Percentiles rank a stretch among this genome's conserved stretches.
These are phyloP conservation scores for Lagorchestes hirsutus DNA, from an alignment of 2,797 vertebrate genomes.

Conservation along the genomic window DNA sequence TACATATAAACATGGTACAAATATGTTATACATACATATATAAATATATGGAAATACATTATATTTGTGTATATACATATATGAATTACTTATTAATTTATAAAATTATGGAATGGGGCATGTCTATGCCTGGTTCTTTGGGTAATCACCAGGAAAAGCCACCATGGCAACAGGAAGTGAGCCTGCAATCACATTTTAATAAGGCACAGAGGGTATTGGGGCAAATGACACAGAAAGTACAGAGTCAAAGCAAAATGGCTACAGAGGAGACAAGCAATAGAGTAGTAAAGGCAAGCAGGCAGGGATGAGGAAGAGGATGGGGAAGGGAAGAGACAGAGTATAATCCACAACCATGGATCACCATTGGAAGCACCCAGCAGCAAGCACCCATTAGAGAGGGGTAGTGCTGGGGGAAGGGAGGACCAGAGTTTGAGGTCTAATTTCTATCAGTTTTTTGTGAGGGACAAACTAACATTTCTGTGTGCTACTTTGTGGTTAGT, in stretches of 20 bases:
- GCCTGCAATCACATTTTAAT: not conserved
- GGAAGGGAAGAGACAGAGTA: too few species aligned
- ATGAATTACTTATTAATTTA: not conserved
- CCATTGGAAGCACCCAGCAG: too few species aligned
- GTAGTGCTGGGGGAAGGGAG: not conserved
- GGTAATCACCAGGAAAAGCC: not conserved
- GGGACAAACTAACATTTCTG: not conserved
- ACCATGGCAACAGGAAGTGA: not conserved
- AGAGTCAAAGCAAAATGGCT: not conserved
- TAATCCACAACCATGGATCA: not conserved
- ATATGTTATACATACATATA: too few species aligned
- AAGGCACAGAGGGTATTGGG: not conserved
- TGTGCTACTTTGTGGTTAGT: not conserved
- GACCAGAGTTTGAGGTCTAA: not conserved
- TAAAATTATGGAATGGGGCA: not conserved
- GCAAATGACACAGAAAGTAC: not conserved
- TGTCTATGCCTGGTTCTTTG: not conserved
- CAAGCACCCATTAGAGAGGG: not conserved
- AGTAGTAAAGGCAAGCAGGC: not conserved
- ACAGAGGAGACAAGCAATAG: constrained; percentile 4
- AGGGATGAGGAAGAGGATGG: not conserved
- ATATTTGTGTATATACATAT: not conserved
- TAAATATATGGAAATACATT: too few species aligned
- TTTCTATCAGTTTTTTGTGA: not conserved
- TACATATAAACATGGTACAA: too few species aligned